Conservation (phyloP, 2,797 vertebrate species). For the Rhyacichthys aspro region DNA sequence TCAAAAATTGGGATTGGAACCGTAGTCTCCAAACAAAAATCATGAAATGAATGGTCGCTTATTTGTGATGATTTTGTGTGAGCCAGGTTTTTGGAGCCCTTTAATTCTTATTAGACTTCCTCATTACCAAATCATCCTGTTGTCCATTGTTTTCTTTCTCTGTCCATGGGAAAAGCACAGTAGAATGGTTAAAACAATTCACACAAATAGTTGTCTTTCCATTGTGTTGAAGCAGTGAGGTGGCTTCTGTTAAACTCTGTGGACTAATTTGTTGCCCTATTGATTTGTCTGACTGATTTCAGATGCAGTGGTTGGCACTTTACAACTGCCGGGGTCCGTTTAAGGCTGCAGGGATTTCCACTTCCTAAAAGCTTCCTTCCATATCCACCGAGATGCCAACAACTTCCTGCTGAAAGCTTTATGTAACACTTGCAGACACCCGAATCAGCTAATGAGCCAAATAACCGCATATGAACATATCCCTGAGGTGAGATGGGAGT, state of each 20-base stretch:
- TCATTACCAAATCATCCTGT: no score
- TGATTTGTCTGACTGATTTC: constrained; percentile 8
- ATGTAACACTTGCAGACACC: constrained; percentile 9
- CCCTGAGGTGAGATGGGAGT: constrained; percentile 8
- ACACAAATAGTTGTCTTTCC: not conserved
- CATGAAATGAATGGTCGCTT: no score
- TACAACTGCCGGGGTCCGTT: constrained; percentile 9
- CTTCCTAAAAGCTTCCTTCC: constrained; percentile 3
- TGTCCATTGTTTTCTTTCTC: no score
- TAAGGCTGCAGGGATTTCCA: constrained; percentile 12
- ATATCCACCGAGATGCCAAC: constrained; percentile 15
- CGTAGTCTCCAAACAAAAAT: no score
- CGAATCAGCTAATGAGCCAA: constrained; percentile 12
- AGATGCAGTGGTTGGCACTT: constrained; percentile 3
- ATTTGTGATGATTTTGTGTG: no score
- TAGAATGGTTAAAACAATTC: constrained; percentile 6
- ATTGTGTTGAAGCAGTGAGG: not conserved
- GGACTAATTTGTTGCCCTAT: constrained; percentile 10
- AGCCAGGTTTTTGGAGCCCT: no score
- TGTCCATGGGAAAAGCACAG: not conserved
- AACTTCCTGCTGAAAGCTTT: constrained; percentile 1
- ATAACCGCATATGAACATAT: constrained; percentile 5
- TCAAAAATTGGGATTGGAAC: no score
- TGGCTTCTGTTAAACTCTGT: constrained; percentile 5
- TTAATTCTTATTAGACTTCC: no score